Evolutionary conservation across 2,113 vertebrate species (phyloP).

Genomic region (Mustelus asterias): DNA sequence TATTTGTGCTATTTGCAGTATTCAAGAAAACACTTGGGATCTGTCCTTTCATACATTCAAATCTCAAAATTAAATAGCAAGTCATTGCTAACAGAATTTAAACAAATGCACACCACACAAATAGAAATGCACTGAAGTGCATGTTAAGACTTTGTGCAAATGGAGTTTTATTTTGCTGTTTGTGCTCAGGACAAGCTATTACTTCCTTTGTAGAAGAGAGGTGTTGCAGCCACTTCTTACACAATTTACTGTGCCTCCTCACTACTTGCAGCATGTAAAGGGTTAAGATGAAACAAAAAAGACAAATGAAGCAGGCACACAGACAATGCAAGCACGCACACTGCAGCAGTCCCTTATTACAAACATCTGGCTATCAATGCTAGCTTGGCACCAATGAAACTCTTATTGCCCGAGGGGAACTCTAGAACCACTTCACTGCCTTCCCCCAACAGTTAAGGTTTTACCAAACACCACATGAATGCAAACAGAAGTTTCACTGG

Average conservation of each 20-base stretch:
- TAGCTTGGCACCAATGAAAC: too few species aligned
- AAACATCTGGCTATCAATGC: not conserved
- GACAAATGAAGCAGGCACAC: conserved; percentile 24
- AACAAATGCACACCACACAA: conserved; percentile 23
- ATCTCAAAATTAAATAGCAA: not conserved
- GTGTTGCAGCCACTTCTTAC: not conserved
- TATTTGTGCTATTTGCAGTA: not conserved
- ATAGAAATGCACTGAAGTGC: not conserved
- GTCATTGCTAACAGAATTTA: not conserved
- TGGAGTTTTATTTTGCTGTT: not conserved
- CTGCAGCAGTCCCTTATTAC: not conserved
- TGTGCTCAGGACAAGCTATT: not conserved
- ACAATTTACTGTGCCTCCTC: conserved; percentile 30
- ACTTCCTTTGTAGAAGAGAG: not conserved
- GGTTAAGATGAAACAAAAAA: conserved; percentile 23
- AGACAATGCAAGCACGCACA: not conserved
- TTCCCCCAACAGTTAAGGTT: not conserved
- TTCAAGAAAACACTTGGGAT: not conserved
- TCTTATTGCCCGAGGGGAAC: not conserved
- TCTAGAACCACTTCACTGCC: not conserved
- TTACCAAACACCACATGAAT: too few species aligned
- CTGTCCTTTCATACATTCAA: not conserved
- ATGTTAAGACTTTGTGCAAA: not conserved
- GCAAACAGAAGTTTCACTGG: not conserved
- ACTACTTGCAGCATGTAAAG: conserved; percentile 26